Base-by-base conservation (phyloP, 2,888 invertebrate genomes). In the Euphydryas editha region DNA sequence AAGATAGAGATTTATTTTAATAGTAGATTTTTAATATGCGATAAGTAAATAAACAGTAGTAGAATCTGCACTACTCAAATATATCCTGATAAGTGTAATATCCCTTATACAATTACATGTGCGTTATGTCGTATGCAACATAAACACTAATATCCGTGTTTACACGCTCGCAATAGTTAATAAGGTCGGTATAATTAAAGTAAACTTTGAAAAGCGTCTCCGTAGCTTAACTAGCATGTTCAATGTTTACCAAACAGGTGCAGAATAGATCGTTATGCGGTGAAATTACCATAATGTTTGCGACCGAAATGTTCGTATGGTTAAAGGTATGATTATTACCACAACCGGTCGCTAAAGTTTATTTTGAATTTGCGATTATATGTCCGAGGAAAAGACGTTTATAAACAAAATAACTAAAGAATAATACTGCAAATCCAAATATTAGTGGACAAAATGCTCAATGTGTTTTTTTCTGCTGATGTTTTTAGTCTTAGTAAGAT, bases 231-330 rank as follows among this genome's bases (percentile, higher is more conserved):
- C 78, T 82, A 77, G 79, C 82, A 78, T 85, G 60, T 54, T 54
- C 51, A 51, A 51, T 59, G 87, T 88, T 89, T 88, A 85, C 86
- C 86, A 90, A 88, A 90, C 89, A 90, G 88, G 89, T 90, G 88
- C 87, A 89, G 87, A 89, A 68, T 70, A 63, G 62, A 68, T 68
- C 65, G 85, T 88, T 88, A 87, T 84, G 84, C 82, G 85, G 82
- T 81, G 78, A 79, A 82, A 90, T 90, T 90, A 89, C 82, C 90
- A 90, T 90, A 90, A 89, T 88, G 88, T 90, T 67, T 64, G 60
- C 67, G 47, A 59, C 42, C 64, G 51, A 67, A 67, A 67, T 64
- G 51, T 57, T 63, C 56, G 37, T 56, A 49, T 49, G 67, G 47
- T 30, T 59, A 62, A 55, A 44, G 51, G 58, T 59, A 21, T 56